Evolutionary conservation across 37 sponge, comb jelly and placozoan species (phyloP), one percentile per base, ranked within the genome.

Genomic region (Aplysina aerophoba): DNA sequence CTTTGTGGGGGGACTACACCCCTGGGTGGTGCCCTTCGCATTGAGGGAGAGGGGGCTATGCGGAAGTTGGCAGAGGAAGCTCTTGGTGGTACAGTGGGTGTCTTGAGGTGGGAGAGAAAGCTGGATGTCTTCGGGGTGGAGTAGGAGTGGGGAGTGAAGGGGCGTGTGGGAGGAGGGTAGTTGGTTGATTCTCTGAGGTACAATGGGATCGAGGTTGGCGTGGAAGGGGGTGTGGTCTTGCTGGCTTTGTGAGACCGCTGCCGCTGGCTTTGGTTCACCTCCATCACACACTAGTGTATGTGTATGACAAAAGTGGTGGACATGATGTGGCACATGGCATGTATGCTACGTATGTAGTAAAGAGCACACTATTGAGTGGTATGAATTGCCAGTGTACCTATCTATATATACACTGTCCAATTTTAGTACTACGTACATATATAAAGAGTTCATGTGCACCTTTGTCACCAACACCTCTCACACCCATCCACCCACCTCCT

Each of bases 91-190:
- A 62, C 11, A 28, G 64, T 28, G 64, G 64, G 64, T 62, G 64
- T 62, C 64, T 62, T 62, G 2, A 62, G 64, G 24, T 27, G 27
- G 28, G 64, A 28, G 28, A 27, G 64, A 28, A 62, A 27, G 28
- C 64, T 27, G 2, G 28, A 62, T 2, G 27, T 6, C 64, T 62
- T 62, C 12, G 64, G 64, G 5, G 64, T 62, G 64, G 64, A 62
- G 64, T 62, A 62, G 64, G 64, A 62, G 24, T 11, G 24, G 64
- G 64, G 64, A 62, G 24, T 62, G 28, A 62, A 62, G 12, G 64
- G 50, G 50, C 6, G 3, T 44, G 50, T 8, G 8, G 50, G 50
- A 8, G 50, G 50, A 44, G 3, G 50, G 50, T 8, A 44, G 50
- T 62, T 62, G 64, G 64, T 62, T 62, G 64, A 13, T 13, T 62